Conservation (phyloP, 1,140 invertebrate species). For the Gryon sp. region DNA sequence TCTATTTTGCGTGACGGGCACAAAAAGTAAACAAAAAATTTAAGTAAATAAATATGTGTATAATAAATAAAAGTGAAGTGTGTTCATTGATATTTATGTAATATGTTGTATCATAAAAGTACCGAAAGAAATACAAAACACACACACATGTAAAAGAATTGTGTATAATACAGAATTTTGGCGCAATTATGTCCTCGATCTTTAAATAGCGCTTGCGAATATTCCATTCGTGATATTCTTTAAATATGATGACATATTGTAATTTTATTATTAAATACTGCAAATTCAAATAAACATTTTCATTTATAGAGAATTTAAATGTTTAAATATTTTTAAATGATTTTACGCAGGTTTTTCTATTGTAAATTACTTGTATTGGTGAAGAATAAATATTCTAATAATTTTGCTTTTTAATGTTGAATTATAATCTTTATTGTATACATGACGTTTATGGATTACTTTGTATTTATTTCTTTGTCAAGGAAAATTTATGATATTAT, state of each 20-base stretch:
- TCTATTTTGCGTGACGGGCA: conserved; percentile 42
- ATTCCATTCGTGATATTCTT: conserved; percentile 38
- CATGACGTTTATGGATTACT: no score
- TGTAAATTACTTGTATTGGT: no score
- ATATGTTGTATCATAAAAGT: conserved; percentile 62
- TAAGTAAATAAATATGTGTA: conserved; percentile 45
- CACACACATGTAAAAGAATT: conserved; percentile 1
- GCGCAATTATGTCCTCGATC: conserved; percentile 31
- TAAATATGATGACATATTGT: conserved; percentile 47
- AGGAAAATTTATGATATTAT: no score
- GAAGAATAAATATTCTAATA: no score
- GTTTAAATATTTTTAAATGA: no score
- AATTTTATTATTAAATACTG: conserved; percentile 53
- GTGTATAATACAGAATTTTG: conserved; percentile 34
- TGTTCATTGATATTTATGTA: conserved; percentile 52
- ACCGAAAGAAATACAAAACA: not conserved
- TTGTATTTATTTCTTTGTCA: no score
- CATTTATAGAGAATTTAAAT: conserved; percentile 48
- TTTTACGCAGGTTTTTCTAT: no score
- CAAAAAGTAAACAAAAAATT: no score
- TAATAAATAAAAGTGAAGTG: conserved; percentile 39
- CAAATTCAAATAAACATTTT: conserved; percentile 56
- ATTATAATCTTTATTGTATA: no score
- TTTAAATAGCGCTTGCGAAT: conserved; percentile 46
- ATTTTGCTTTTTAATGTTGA: no score